A percentile compares a stretch with the other conserved stretches of the same genome.
Conservation (phyloP, 2,113 vertebrate genomes). For the Pteronura brasiliensis region DNA sequence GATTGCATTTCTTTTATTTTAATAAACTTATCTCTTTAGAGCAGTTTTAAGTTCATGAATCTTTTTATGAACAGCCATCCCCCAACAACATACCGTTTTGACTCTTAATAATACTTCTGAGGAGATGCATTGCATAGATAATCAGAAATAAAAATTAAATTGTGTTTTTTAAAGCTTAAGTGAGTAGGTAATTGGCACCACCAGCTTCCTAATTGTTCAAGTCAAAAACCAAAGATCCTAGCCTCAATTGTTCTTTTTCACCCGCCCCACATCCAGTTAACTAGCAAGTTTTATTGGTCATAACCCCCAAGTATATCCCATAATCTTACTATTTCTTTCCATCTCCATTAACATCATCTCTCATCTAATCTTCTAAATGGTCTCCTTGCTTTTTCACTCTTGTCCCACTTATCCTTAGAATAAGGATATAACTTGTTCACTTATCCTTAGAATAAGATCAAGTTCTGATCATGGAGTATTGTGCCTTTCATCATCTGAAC, state of each 20-base stretch:
- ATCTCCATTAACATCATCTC: background rate
- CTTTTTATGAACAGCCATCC: background rate
- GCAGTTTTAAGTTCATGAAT: background rate
- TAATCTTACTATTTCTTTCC: background rate
- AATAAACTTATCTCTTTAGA: background rate
- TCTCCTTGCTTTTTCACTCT: background rate
- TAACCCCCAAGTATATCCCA: background rate
- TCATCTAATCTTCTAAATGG: background rate
- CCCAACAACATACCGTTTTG: background rate
- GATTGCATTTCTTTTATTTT: conserved; percentile 22
- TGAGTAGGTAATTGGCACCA: background rate
- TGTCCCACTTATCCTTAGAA: background rate
- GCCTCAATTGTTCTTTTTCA: background rate
- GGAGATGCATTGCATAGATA: background rate
- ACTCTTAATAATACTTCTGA: background rate
- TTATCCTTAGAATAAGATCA: background rate
- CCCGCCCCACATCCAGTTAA: background rate
- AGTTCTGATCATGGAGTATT: background rate
- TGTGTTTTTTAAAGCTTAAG: background rate
- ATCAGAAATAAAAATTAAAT: conserved; percentile 7
- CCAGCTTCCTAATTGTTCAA: background rate
- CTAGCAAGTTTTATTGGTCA: background rate
- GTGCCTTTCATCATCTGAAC: background rate
- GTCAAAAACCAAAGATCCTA: background rate
- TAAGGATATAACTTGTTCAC: too few relatives aligned